Percentiles rank a stretch among this genome's conserved stretches.
Evolutionary conservation across 2,113 vertebrate species (phyloP).

Genomic region (Protobothrops mucrosquamatus): DNA sequence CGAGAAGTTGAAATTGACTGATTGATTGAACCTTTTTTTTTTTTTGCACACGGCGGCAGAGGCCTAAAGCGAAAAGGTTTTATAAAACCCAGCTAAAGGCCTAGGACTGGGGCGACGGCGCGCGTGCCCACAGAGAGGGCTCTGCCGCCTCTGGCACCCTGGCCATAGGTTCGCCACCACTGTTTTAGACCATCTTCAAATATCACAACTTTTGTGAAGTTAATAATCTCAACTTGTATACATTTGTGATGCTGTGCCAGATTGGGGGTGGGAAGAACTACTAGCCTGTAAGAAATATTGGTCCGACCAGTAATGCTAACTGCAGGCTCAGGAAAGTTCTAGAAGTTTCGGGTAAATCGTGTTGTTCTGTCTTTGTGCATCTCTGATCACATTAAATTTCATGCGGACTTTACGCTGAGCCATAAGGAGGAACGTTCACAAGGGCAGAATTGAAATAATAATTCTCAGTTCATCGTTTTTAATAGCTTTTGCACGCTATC

Average conservation of each 20-base stretch:
- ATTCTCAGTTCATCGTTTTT: neutral
- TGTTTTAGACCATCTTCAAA: neutral
- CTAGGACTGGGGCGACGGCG: too few relatives aligned
- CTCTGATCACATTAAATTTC: neutral
- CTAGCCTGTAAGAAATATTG: neutral
- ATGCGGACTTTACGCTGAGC: neutral
- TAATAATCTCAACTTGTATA: neutral
- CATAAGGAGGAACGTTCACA: neutral
- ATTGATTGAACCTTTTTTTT: too few relatives aligned
- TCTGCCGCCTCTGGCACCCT: too few relatives aligned
- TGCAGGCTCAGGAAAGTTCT: neutral
- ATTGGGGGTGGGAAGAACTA: neutral
- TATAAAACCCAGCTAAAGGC: too few relatives aligned
- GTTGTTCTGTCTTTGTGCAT: neutral
- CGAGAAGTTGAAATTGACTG: too few relatives aligned
- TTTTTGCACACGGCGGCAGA: too few relatives aligned
- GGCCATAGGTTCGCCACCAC: too few relatives aligned
- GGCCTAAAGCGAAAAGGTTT: too few relatives aligned
- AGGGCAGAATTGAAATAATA: neutral
- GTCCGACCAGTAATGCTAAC: neutral
- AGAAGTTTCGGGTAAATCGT: neutral
- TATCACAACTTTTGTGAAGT: neutral
- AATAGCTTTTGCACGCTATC: neutral
- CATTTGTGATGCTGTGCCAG: neutral
- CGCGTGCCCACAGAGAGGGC: too few relatives aligned